Evolutionary conservation across 2,797 vertebrate species (phyloP).

Genomic region (Psittacula derbiana): DNA sequence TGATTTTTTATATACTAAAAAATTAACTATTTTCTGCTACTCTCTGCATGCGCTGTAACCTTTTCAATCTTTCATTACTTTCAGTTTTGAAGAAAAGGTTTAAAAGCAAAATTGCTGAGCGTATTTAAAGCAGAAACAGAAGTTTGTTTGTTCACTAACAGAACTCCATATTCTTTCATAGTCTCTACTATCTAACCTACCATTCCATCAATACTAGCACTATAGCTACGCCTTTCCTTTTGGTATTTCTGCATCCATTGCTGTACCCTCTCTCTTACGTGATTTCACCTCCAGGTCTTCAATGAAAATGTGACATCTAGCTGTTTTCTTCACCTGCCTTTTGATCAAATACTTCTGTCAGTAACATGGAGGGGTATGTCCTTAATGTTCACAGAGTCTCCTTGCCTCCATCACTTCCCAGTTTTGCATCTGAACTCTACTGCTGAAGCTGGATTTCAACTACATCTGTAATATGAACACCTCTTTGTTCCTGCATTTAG

Average conservation of each 20-base stretch:
- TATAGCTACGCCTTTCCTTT: fast-evolving
- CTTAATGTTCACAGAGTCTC: not conserved
- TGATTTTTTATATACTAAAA: not conserved
- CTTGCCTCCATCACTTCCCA: not conserved
- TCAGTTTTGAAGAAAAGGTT: not conserved
- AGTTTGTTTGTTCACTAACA: not conserved
- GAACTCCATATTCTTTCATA: not conserved
- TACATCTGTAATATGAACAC: not conserved
- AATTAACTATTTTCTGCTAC: not conserved
- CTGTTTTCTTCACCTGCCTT: not conserved
- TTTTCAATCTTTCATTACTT: not conserved
- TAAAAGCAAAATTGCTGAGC: not conserved
- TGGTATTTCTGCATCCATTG: not conserved
- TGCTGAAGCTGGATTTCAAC: not conserved
- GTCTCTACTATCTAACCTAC: not conserved
- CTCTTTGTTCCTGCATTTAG: not conserved
- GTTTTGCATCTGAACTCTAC: not conserved
- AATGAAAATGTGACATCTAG: not conserved
- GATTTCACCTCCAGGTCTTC: not conserved
- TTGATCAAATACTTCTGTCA: not conserved
- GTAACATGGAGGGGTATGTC: not conserved
- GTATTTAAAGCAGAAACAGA: not conserved
- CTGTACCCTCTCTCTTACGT: not conserved
- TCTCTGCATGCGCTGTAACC: not conserved
- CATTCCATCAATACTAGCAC: not conserved